Base-by-base conservation (phyloP, 2,113 vertebrate species). In the Saimiri boliviensis region DNA sequence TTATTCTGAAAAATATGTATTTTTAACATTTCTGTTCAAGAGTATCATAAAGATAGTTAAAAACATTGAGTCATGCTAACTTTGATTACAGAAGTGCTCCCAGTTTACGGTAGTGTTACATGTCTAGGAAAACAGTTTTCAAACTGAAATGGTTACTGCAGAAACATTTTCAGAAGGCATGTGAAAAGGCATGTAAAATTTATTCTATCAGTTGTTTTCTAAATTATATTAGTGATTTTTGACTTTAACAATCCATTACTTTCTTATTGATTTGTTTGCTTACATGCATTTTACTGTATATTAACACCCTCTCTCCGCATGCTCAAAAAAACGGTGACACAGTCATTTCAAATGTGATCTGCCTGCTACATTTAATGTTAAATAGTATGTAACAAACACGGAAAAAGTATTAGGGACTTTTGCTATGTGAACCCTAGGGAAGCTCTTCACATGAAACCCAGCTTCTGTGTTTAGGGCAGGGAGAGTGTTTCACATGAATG, bases 91-190 rank as follows among this genome's bases (percentile, higher is more conserved):
- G 0, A 35, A 91, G 52, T 47, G 82, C 83, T 77, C 37, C 76
- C 45, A 89, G 35, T 40, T 9, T 73, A n/a, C 23, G 20, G 10
- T 16, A 82, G 77, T 37, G 23, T 20, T 85, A 32, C 94, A 76
- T 56, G 21, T 89, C 84, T 7, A 83, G 27, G 73, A 81, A 92
- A 74, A 60, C n/a, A 23, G 35, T 93, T 88, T 93, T 25, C 19
- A 25, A 0, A 12, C 45, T 89, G n/a, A 96, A 96, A 77, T 89
- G 70, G 42, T 81, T 45, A 76, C 40, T 9, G 0, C 40, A 82
- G 77, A 77, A 86, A 80, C 87, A 85, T 35, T 97, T 97, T 95
- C n/a, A 30, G 92, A 94, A 81, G 27, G 20, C 6, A 84, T 52
- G 37, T 6, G 58, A 52, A 56, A 79, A 70, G 49, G 42, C 49